A percentile compares a stretch with the other conserved stretches of the same genome.
phyloP scores from a whole-genome alignment of 2,888 invertebrate genomes.

The Timandra comae region DNA sequence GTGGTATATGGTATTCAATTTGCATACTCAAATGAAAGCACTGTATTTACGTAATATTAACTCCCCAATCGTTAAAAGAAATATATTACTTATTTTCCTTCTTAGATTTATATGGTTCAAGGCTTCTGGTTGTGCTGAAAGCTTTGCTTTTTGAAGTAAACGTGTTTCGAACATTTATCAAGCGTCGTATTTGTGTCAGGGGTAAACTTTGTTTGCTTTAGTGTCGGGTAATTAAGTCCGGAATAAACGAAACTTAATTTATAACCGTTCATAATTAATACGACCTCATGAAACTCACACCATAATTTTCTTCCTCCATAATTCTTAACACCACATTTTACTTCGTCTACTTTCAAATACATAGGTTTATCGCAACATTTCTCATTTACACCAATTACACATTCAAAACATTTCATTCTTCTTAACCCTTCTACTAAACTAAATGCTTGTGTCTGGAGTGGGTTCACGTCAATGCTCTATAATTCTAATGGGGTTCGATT shows the following conservation, averaged over 20 bases:
- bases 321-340: conserved; percentile 3
- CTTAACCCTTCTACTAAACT: no score
- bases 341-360: no score
- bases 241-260: not conserved
- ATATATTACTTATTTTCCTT: conserved; percentile 5
- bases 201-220: conserved; percentile 28
- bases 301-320: no score
- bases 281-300: conserved; percentile 2
- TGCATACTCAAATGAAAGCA: conserved; percentile 16
- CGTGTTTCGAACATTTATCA: conserved; percentile 41
- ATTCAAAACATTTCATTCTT: no score
- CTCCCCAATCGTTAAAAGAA: conserved; percentile 16
- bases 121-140: conserved; percentile 12
- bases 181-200: conserved; percentile 53
- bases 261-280: not conserved
- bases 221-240: not conserved
- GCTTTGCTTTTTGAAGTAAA: conserved; percentile 2
- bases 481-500: no score
- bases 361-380: no score
- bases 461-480: no score
- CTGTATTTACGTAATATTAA: conserved; percentile 9
- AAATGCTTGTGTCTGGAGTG: no score
- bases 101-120: conserved; percentile 13
- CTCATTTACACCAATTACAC: no score
- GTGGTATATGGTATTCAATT: conserved; percentile 16